Evolutionary conservation across 2,797 vertebrate genomes (phyloP).

Genomic region (Acanthurus lineatus): DNA sequence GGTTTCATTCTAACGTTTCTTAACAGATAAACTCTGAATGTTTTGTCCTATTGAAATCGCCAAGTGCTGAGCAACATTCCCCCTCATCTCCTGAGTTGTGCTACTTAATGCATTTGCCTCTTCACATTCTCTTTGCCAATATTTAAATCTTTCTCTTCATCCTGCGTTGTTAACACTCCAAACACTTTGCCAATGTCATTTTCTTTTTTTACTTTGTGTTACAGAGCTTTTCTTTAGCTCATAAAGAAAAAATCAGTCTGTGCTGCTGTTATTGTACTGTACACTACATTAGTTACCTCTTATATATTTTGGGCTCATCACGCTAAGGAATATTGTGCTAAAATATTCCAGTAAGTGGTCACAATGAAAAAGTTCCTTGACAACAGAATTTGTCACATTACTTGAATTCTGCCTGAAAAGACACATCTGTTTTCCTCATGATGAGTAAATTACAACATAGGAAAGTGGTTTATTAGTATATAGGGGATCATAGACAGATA

Average conservation of each 20-base stretch:
- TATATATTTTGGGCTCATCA: constrained; percentile 63
- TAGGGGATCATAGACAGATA: constrained; percentile 23
- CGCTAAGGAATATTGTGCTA: constrained; percentile 51
- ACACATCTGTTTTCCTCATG: constrained; percentile 44
- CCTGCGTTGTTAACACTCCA: constrained; percentile 48
- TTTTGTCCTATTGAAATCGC: constrained; percentile 68
- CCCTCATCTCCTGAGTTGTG: constrained; percentile 49
- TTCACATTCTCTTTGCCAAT: constrained; percentile 67
- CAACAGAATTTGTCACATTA: constrained; percentile 61
- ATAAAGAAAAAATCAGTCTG: constrained; percentile 62
- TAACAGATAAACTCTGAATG: constrained; percentile 38
- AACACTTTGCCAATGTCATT: constrained; percentile 68
- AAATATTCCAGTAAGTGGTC: constrained; percentile 52
- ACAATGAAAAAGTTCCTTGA: constrained; percentile 38
- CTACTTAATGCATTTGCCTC: constrained; percentile 58
- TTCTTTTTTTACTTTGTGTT: constrained; percentile 46
- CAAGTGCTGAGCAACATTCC: constrained; percentile 58
- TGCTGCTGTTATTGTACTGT: constrained; percentile 86
- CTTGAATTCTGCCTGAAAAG: constrained; percentile 70
- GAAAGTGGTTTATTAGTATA: constrained; percentile 19
- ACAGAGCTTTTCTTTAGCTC: constrained; percentile 63
- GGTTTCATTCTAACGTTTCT: constrained; percentile 9
- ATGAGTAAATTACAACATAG: constrained; percentile 25
- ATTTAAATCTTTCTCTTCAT: constrained; percentile 23
- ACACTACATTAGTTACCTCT: constrained; percentile 85